Evolutionary conservation across 2,797 vertebrate genomes (phyloP).

Genomic region (Galago senegalensis): DNA sequence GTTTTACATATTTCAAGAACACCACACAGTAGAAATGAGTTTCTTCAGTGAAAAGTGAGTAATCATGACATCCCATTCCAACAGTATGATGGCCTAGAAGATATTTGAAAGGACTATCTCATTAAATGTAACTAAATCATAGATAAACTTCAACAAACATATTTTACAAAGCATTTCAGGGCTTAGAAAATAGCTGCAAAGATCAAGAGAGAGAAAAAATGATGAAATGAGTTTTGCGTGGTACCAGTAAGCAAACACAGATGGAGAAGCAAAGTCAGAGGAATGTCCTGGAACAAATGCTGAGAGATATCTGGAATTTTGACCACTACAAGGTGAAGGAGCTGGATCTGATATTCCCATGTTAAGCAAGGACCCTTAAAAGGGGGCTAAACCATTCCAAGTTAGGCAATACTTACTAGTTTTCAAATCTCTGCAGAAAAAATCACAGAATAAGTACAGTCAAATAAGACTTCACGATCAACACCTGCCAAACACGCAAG

Average conservation of each 20-base stretch:
- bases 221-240: background rate
- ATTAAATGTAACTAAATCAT: background rate
- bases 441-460: background rate
- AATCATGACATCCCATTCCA: background rate
- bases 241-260: background rate
- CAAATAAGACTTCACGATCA: background rate
- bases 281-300: background rate
- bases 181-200: background rate
- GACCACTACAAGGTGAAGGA: background rate
- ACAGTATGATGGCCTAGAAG: background rate
- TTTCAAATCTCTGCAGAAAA: background rate
- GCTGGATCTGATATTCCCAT: background rate
- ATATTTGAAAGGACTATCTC: background rate
- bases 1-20: background rate
- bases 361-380: background rate
- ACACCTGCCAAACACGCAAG: background rate
- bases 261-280: background rate
- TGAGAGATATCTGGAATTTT: background rate
- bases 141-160: background rate
- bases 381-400: background rate
- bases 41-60: background rate
- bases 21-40: background rate
- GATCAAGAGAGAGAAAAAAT: background rate
- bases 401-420: background rate
- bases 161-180: background rate